These are phyloP conservation scores for Orthonychiurus folsomi DNA, from an alignment of 2,888 invertebrate species.

Conservation along the genomic window DNA sequence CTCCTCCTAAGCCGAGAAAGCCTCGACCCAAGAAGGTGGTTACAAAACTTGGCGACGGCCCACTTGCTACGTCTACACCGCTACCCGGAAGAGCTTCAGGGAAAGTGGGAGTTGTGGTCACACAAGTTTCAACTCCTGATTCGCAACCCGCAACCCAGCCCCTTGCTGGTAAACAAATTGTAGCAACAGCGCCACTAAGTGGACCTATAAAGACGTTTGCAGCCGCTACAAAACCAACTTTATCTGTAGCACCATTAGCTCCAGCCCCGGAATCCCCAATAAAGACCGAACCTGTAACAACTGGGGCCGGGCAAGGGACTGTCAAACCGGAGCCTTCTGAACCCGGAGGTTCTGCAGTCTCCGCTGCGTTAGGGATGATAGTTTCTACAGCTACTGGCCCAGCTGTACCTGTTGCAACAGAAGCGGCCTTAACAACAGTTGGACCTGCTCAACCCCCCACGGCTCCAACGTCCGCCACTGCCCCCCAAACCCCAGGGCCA, in stretches of 20 bases:
- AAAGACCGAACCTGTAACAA: neutral
- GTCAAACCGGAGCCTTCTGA: neutral
- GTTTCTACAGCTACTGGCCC: neutral
- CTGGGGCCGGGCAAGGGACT: too few relatives aligned
- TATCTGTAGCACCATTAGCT: too few relatives aligned
- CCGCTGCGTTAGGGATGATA: neutral
- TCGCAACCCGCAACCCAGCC: neutral
- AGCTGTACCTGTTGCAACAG: neutral
- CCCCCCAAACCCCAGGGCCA: neutral
- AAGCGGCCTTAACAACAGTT: too few relatives aligned
- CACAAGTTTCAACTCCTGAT: neutral
- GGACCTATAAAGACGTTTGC: neutral
- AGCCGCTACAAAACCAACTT: neutral
- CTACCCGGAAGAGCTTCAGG: too few relatives aligned
- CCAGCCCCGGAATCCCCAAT: neutral
- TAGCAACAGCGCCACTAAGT: neutral
- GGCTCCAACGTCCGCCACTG: neutral
- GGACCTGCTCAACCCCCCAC: neutral
- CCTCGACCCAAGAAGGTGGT: neutral
- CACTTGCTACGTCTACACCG: too few relatives aligned
- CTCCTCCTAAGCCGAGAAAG: neutral
- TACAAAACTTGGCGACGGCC: too few relatives aligned
- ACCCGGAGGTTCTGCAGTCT: too few relatives aligned
- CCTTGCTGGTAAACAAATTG: neutral
- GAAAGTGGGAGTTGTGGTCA: too few relatives aligned